These are phyloP conservation scores for Polydrusus pterygomalis DNA, from an alignment of 2,888 invertebrate genomes.

Conservation along the genomic window DNA sequence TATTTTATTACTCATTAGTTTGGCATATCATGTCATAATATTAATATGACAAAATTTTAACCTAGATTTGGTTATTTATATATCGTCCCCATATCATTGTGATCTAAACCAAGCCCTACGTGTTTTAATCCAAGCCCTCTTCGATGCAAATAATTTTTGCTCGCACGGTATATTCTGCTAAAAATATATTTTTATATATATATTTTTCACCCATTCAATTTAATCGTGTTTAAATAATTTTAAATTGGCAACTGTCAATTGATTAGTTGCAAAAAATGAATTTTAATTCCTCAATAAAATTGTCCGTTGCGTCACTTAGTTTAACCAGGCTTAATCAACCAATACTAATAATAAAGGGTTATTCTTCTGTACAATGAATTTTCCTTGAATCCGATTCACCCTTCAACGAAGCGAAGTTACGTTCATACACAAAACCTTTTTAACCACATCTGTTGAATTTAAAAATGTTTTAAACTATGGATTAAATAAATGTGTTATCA, in stretches of 20 bases:
- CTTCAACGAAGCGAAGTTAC: conserved; percentile 27
- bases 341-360: conserved; percentile 60
- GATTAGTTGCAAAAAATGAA: neutral
- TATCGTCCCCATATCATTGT: no score
- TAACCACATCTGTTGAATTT: conserved; percentile 57
- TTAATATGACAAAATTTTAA: no score
- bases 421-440: conserved; percentile 43
- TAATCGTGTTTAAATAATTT: no score
- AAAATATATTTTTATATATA: no score
- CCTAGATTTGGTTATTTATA: no score
- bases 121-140: no score
- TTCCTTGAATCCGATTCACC: conserved; percentile 34
- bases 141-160: no score
- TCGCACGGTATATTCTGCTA: no score
- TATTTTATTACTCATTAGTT: no score
- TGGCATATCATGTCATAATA: no score
- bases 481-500: conserved; percentile 56
- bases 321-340: conserved; percentile 54
- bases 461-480: conserved; percentile 51
- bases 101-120: no score
- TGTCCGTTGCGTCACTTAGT: conserved; percentile 1
- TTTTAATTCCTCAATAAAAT: neutral
- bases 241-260: neutral
- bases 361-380: conserved; percentile 61
- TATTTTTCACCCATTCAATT: no score